phyloP scores from a whole-genome alignment of 2,888 invertebrate species.

The Melanotus villosus region DNA sequence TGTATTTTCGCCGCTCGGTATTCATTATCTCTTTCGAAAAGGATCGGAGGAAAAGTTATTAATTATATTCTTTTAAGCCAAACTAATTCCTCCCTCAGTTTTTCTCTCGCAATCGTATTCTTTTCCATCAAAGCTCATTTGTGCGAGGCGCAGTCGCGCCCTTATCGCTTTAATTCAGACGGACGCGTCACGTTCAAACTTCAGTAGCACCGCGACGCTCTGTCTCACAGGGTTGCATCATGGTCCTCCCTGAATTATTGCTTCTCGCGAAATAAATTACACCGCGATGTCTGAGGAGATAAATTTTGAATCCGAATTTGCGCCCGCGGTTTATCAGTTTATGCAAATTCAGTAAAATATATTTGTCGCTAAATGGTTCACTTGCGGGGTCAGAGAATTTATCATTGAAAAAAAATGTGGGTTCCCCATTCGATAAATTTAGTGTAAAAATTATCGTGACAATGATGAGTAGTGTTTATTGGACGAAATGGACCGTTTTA shows the following conservation, averaged over 20 bases:
- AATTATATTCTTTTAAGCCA: constrained; percentile 33
- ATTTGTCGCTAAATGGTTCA: constrained; percentile 13
- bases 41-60: constrained; percentile 23
- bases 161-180: constrained; percentile 47
- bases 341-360: constrained; percentile 17
- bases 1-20: constrained; percentile 23
- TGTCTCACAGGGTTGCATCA: constrained; percentile 19
- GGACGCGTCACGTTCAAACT: constrained; percentile 36
- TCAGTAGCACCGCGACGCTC: constrained; percentile 51
- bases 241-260: constrained; percentile 7
- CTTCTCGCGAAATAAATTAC: constrained; percentile 23
- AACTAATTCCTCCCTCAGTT: constrained; percentile 22
- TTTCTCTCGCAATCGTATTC: constrained; percentile 26
- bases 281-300: constrained; percentile 23
- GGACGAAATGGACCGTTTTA: constrained; percentile 27
- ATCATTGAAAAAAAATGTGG: constrained; percentile 23
- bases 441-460: constrained; percentile 24
- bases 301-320: constrained; percentile 16
- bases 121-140: constrained; percentile 24
- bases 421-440: not conserved
- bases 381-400: constrained; percentile 6
- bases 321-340: constrained; percentile 16
- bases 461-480: constrained; percentile 24
- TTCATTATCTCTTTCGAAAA: constrained; percentile 25
- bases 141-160: constrained; percentile 33